Percentiles rank a stretch among this genome's conserved stretches.
Conservation (phyloP, 2,888 invertebrate species). For the Harpagoxenus sublaevis region DNA sequence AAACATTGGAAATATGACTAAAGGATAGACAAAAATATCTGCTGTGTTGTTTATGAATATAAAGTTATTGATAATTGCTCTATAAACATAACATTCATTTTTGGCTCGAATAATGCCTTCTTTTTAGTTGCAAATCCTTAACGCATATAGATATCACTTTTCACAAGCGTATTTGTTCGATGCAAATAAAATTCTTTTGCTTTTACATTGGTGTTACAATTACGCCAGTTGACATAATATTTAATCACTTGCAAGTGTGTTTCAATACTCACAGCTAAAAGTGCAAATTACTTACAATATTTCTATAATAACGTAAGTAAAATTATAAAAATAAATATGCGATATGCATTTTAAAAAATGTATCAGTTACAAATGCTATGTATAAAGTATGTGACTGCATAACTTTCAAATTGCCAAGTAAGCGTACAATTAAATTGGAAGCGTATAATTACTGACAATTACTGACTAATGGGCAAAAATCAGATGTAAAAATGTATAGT, state of each 20-base stretch:
- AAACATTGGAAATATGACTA: conserved; percentile 42
- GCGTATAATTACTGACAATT: not conserved
- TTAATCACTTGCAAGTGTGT: conserved; percentile 35
- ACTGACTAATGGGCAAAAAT: not conserved
- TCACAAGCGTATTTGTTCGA: conserved; percentile 41
- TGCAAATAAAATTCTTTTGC: conserved; percentile 47
- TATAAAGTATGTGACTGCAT: not conserved
- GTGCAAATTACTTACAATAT: conserved; percentile 12
- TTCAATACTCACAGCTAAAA: conserved; percentile 40
- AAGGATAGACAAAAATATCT: conserved; percentile 65
- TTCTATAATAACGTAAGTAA: conserved; percentile 4
- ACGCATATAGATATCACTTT: conserved; percentile 63
- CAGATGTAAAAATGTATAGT: not conserved
- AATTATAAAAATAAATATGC: conserved; percentile 31
- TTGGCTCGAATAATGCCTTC: conserved; percentile 2
- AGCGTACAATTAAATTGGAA: not conserved
- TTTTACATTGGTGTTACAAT: conserved; percentile 14
- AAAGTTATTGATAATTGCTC: conserved; percentile 10
- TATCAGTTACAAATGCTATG: conserved; percentile 58
- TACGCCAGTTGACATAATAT: conserved; percentile 12
- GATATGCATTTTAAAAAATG: conserved; percentile 44
- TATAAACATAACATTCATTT: conserved; percentile 1
- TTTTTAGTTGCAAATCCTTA: conserved; percentile 54
- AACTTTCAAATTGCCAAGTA: not conserved
- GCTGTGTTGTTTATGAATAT: conserved; percentile 62